Evolutionary conservation across 2,113 vertebrate species (phyloP), one percentile per base, ranked within the genome.

Genomic region (Eptesicus fuscus): DNA sequence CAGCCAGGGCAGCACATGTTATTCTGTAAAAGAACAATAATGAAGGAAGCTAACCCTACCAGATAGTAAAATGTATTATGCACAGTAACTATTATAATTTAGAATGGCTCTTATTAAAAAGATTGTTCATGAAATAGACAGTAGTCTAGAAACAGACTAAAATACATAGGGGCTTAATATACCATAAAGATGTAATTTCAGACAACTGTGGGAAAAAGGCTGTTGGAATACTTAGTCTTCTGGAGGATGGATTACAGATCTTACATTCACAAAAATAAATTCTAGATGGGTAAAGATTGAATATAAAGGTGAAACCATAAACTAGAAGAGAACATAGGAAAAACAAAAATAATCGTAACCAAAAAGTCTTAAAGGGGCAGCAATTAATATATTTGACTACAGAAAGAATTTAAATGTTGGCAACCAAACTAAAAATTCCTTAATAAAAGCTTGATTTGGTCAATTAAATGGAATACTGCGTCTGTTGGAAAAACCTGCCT

Each of bases 101-200:
- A 63, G n/a, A 70, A 20, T 88, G 28, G 30, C 28, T 90, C 25
- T n/a, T 63, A 14, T 23, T 40, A 59, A 37, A 74, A 83, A 44
- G 32, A 73, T 30, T 67, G 9, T 30, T 93, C 5, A 18, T 78
- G 44, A 85, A 74, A 32, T 80, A 67, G 40, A 51, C 35, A 65
- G 13, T 59, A 59, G 44, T 91, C 42, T 83, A 70, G 32, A 97
- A 91, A 83, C 77, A 82, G 67, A 93, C 23, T 28, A 79, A 16
- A 79, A 12, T 63, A 78, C 18, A 23, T 12, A 71, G 17, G 12
- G 87, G 42, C 59, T 76, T 91, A n/a, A 37, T 73, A 2, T 74
- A 83, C 83, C 13, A 28, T 86, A 87, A 90, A 93, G 65, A 37
- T 87, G 10, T 61, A 37, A 90, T 79, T 87, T 79, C 7, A 90